Conservation (phyloP, 1,140 invertebrate genomes). For the Reticulitermes speratus region DNA sequence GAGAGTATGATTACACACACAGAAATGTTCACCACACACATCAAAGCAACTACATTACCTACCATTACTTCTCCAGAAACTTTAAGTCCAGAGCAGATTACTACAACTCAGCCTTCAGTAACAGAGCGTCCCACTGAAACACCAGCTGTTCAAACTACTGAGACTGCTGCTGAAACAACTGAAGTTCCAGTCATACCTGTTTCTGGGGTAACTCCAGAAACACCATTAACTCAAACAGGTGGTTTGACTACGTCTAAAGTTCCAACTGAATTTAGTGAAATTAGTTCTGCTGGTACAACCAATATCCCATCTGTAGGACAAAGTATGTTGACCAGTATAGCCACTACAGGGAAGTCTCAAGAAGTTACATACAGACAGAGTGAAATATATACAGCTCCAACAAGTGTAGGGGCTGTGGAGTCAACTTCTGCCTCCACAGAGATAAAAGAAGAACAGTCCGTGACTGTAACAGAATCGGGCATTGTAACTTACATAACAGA, state of each 20-base stretch:
- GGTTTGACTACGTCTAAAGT: background rate
- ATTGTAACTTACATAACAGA: background rate
- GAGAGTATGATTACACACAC: background rate
- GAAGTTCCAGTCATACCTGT: background rate
- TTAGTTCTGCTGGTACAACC: background rate
- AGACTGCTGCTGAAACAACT: background rate
- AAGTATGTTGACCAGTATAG: background rate
- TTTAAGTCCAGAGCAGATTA: background rate
- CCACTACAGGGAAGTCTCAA: background rate
- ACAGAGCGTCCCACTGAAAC: constrained; percentile 18
- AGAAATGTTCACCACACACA: background rate
- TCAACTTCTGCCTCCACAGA: background rate
- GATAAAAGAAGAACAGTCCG: background rate
- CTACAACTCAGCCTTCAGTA: background rate
- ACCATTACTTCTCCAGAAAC: background rate
- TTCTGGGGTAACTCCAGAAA: too few species aligned
- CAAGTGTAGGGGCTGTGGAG: background rate
- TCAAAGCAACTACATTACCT: background rate
- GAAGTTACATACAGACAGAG: background rate
- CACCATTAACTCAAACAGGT: too few species aligned
- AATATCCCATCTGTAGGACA: background rate
- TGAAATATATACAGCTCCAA: background rate
- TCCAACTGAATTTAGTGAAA: background rate
- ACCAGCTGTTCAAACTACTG: background rate
- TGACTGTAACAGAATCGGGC: background rate